These are phyloP conservation scores for Rattus rattus DNA, from an alignment of 2,113 vertebrate species.

Conservation along the genomic window DNA sequence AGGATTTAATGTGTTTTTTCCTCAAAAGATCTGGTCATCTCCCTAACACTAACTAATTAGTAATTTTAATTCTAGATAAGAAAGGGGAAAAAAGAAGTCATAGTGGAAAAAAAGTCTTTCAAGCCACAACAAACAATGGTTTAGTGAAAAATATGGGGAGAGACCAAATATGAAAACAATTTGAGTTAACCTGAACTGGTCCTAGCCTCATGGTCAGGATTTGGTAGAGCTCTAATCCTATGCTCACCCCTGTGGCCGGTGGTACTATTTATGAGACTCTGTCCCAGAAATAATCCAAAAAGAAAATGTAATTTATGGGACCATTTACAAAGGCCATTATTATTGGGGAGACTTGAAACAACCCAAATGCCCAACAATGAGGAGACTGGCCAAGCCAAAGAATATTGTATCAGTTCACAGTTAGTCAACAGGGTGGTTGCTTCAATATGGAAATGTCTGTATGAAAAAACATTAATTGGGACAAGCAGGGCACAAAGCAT, in stretches of 20 bases:
- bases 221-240: conserved; percentile 1
- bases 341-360: conserved; percentile 36
- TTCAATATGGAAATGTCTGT: conserved; percentile 33
- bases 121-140: conserved; percentile 37
- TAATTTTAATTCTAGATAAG: conserved; percentile 57
- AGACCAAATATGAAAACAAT: neutral
- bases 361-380: conserved; percentile 37
- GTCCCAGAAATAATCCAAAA: conserved; percentile 48
- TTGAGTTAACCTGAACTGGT: neutral
- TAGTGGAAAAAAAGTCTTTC: neutral
- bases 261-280: neutral
- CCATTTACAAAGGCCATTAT: conserved; percentile 25
- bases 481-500: conserved; percentile 26
- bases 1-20: conserved; percentile 39
- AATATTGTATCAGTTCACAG: conserved; percentile 23
- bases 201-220: neutral
- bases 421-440: conserved; percentile 5
- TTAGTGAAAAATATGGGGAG: neutral
- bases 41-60: conserved; percentile 21
- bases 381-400: conserved; percentile 32
- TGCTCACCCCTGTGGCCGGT: neutral
- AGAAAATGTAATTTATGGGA: conserved; percentile 14
- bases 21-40: conserved; percentile 66
- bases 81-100: conserved; percentile 32
- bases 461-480: conserved; percentile 46